Conservation (phyloP, 2,888 invertebrate genomes). For the Candidula unifasciata region DNA sequence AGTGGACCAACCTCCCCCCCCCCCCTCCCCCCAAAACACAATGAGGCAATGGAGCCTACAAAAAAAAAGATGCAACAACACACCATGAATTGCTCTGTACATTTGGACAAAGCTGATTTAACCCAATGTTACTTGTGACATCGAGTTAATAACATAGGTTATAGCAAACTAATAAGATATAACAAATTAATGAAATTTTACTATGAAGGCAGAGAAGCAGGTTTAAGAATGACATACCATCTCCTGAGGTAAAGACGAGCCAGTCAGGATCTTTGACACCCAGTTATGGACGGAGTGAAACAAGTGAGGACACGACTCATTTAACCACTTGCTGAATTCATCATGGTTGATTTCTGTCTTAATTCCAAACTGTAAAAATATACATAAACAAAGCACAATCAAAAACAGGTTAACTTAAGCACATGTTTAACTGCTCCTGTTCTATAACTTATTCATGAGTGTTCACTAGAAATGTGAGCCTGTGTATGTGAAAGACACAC, state of each 20-base stretch:
- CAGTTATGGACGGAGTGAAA: slow-evolving; percentile 73
- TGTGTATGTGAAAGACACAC: too few relatives aligned
- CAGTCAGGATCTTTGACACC: slow-evolving; percentile 71
- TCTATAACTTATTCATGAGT: too few relatives aligned
- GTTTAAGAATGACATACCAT: slow-evolving; percentile 58
- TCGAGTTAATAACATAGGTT: too few relatives aligned
- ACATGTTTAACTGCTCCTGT: too few relatives aligned
- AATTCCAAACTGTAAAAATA: slow-evolving; percentile 68
- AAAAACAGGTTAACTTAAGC: too few relatives aligned
- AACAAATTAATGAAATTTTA: not conserved
- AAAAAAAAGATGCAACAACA: too few relatives aligned
- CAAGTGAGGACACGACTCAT: slow-evolving; percentile 66
- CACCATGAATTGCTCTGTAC: too few relatives aligned
- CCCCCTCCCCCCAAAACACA: slow-evolving; percentile 29
- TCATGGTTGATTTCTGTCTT: slow-evolving; percentile 60
- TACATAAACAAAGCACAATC: not conserved
- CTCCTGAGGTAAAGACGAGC: slow-evolving; percentile 69
- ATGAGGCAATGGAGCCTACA: too few relatives aligned
- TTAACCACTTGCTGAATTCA: slow-evolving; percentile 66
- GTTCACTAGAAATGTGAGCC: too few relatives aligned
- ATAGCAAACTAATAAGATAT: not conserved
- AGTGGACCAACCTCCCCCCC: not conserved
- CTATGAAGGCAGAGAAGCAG: not conserved
- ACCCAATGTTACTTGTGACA: too few relatives aligned
- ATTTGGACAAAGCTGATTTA: too few relatives aligned